Evolutionary conservation across 2,113 vertebrate species (phyloP).

Genomic region (Paralichthys olivaceus): DNA sequence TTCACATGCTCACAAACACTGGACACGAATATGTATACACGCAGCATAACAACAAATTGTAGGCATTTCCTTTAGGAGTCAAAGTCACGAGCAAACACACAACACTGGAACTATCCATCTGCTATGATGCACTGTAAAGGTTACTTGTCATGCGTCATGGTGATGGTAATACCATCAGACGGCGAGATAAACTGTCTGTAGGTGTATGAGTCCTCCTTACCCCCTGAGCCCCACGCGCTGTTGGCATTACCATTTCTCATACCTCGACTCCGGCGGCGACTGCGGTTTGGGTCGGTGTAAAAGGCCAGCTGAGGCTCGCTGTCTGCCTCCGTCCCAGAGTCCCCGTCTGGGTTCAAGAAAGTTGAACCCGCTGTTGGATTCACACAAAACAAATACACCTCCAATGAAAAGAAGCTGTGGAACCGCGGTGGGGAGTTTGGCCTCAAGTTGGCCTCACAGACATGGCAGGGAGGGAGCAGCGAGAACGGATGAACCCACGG

Average conservation of each 20-base stretch:
- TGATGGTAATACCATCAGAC: conserved; percentile 52
- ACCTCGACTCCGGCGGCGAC: conserved; percentile 95
- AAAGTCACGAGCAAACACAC: conserved; percentile 49
- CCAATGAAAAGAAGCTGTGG: conserved; percentile 29
- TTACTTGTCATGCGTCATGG: conserved; percentile 71
- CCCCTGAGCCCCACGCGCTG: conserved; percentile 86
- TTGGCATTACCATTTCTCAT: conserved; percentile 85
- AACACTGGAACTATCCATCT: conserved; percentile 52
- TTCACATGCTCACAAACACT: conserved; percentile 69
- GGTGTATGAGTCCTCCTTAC: conserved; percentile 81
- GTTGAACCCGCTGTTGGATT: conserved; percentile 91
- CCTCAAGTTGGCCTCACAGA: conserved; percentile 1
- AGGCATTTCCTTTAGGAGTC: conserved; percentile 13
- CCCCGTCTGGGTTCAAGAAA: conserved; percentile 97
- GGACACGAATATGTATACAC: not conserved
- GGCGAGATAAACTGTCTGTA: conserved; percentile 61
- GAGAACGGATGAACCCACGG: not conserved
- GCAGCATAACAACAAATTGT: conserved; percentile 12
- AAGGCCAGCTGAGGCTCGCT: conserved; percentile 98
- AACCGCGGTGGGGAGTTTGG: not conserved
- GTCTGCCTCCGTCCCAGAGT: conserved; percentile 95
- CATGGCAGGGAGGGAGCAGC: not conserved
- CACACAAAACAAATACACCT: conserved; percentile 61
- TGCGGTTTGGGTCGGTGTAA: conserved; percentile 97
- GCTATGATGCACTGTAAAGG: conserved; percentile 47